Conservation (phyloP, 2,797 vertebrate species). For the Zalophus californianus region DNA sequence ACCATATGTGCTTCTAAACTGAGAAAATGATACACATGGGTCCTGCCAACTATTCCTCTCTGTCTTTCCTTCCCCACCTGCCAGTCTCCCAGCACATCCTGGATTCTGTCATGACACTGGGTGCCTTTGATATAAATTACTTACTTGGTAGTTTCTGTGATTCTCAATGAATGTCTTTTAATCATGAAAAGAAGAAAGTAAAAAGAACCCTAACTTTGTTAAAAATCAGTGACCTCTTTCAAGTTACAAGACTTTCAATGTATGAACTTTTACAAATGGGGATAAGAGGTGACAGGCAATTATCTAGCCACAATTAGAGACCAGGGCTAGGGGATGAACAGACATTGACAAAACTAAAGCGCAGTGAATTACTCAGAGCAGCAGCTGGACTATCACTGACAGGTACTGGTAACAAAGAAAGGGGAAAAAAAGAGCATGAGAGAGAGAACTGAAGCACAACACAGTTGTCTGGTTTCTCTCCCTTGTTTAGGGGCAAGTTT, state of each 20-base stretch:
- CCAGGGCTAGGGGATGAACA: slow-evolving; percentile 53
- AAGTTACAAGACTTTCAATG: slow-evolving; percentile 41
- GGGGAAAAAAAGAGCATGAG: background rate
- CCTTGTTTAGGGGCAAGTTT: background rate
- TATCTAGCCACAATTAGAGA: slow-evolving; percentile 33
- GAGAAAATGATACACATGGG: slow-evolving; percentile 65
- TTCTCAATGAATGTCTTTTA: background rate
- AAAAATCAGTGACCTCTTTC: slow-evolving; percentile 65
- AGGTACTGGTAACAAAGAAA: background rate
- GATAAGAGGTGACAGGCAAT: slow-evolving; percentile 53
- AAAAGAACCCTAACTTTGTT: slow-evolving; percentile 57
- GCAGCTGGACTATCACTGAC: slow-evolving; percentile 18
- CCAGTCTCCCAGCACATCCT: slow-evolving; percentile 43
- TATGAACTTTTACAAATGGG: background rate
- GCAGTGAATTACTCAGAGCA: slow-evolving; percentile 8
- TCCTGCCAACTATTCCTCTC: slow-evolving; percentile 60
- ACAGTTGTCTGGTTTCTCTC: background rate
- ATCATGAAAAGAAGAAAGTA: background rate
- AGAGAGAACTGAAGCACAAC: background rate
- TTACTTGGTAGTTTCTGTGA: background rate
- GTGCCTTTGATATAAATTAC: slow-evolving; percentile 61
- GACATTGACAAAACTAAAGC: slow-evolving; percentile 67
- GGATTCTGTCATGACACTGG: slow-evolving; percentile 51
- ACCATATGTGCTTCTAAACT: slow-evolving; percentile 80
- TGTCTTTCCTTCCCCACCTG: slow-evolving; percentile 50